Conservation (phyloP, 2,113 vertebrate species). For the Petromus typicus region DNA sequence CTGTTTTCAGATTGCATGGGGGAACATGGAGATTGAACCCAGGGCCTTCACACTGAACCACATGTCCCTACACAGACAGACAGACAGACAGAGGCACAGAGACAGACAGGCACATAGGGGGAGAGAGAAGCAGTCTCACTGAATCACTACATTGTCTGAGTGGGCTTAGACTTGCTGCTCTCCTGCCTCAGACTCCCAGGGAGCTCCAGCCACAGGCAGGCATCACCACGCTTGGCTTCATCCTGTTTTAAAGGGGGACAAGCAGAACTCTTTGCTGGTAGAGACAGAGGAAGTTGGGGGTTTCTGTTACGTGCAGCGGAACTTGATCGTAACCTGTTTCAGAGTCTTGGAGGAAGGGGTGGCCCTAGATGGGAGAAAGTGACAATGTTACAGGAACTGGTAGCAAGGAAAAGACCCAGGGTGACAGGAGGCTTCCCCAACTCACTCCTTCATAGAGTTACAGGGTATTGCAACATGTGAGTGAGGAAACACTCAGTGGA, state of each 20-base stretch:
- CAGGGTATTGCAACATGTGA: background rate
- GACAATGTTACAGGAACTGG: background rate
- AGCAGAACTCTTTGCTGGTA: no score
- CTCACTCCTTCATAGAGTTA: background rate
- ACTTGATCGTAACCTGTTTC: background rate
- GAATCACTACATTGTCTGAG: background rate
- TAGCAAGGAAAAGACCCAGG: background rate
- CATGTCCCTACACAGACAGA: background rate
- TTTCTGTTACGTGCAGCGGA: background rate
- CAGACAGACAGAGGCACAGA: background rate
- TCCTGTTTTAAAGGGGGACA: background rate
- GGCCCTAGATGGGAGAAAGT: background rate
- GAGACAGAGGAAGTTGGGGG: background rate
- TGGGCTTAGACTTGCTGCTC: background rate
- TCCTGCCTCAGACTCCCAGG: background rate
- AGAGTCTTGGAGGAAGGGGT: background rate
- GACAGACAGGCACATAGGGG: background rate
- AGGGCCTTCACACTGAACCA: background rate
- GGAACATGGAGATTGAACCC: background rate
- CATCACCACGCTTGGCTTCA: background rate
- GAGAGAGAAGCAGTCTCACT: background rate
- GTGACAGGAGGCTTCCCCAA: background rate
- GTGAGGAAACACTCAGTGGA: background rate
- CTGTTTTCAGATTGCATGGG: background rate
- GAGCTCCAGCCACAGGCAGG: background rate